phyloP scores from a whole-genome alignment of 2,888 invertebrate genomes.

The Oscheius sp. region DNA sequence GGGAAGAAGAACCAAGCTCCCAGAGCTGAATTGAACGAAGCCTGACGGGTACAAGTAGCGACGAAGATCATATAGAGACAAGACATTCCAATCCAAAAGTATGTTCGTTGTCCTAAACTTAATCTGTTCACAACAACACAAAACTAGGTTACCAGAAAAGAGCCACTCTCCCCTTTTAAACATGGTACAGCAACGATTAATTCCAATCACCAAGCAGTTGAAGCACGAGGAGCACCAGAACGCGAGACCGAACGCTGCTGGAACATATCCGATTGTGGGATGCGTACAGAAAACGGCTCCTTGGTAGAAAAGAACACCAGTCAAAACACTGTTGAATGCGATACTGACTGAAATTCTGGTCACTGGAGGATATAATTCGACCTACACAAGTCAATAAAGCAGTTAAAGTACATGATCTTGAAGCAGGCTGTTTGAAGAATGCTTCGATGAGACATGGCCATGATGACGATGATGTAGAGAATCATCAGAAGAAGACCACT shows the following conservation, averaged over 20 bases:
- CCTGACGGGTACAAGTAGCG: conserved; percentile 17
- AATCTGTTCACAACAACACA: neutral
- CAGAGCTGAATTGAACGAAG: conserved; percentile 19
- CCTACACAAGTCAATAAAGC: conserved; percentile 20
- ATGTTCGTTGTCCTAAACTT: neutral
- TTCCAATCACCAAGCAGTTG: conserved; percentile 51
- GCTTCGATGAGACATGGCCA: conserved; percentile 1
- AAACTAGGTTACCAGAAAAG: conserved; percentile 5
- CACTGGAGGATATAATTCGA: neutral
- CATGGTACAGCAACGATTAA: conserved; percentile 49
- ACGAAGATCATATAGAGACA: conserved; percentile 1
- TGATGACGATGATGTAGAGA: conserved; percentile 10
- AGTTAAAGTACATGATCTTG: conserved; percentile 28
- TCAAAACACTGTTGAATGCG: conserved; percentile 19
- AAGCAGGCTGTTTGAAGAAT: conserved; percentile 11
- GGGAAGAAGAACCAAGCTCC: conserved; percentile 33
- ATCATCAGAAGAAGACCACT: neutral
- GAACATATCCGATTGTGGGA: conserved; percentile 4
- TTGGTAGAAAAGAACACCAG: conserved; percentile 18
- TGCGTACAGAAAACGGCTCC: conserved; percentile 31
- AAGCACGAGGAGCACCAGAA: conserved; percentile 53
- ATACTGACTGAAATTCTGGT: conserved; percentile 5
- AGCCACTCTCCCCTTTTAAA: conserved; percentile 32
- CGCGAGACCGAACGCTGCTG: conserved; percentile 3
- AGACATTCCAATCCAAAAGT: conserved; percentile 1